Evolutionary conservation across 2,888 invertebrate species (phyloP).

Genomic region (Tromatobia lineatoria): DNA sequence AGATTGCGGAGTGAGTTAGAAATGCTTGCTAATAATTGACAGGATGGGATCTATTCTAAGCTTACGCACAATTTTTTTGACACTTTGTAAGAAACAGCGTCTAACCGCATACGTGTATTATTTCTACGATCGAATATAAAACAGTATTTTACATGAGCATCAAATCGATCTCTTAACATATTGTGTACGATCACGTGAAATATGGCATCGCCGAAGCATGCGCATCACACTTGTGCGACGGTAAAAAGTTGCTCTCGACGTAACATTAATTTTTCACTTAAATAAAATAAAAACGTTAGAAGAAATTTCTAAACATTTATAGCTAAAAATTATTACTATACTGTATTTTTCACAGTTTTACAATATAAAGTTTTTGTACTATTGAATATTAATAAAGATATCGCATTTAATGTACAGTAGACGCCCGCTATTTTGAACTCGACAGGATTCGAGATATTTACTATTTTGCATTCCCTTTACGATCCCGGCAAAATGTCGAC

Average conservation of each 20-base stretch:
- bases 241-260: conserved; percentile 35
- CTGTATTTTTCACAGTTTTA: background rate
- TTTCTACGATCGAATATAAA: conserved; percentile 60
- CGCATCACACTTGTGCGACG: conserved; percentile 56
- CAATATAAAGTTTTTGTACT: too few species aligned
- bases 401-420: too few species aligned
- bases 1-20: too few species aligned
- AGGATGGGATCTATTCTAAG: conserved; percentile 13
- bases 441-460: too few species aligned
- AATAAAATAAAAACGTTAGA: background rate
- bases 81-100: conserved; percentile 45
- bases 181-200: conserved; percentile 45
- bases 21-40: too few species aligned
- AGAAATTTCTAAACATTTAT: background rate
- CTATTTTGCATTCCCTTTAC: too few species aligned
- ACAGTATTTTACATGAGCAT: conserved; percentile 59
- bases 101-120: conserved; percentile 18
- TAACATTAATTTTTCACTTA: conserved; percentile 17
- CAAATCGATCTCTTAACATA: conserved; percentile 34
- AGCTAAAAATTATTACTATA: background rate
- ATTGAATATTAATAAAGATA: too few species aligned
- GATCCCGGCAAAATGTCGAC: too few species aligned
- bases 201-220: conserved; percentile 4
- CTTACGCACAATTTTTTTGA: conserved; percentile 13
- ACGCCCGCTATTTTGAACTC: too few species aligned